Base-by-base conservation (phyloP, 2,888 invertebrate genomes). In the Tenthredo distinguenda region DNA sequence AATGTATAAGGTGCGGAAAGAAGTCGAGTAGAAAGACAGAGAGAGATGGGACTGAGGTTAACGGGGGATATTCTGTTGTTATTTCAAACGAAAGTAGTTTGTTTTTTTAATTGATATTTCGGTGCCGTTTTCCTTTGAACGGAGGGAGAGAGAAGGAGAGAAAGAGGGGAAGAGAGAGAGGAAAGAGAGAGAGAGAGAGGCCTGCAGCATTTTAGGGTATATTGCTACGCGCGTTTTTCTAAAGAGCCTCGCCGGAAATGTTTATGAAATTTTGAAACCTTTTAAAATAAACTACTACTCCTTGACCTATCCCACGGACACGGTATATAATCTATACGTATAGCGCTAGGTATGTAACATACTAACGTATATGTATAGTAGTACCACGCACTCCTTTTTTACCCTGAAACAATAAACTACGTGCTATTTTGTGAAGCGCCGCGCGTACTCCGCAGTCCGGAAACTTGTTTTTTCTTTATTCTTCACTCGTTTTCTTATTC, bases 331-430 rank as follows among this genome's bases (percentile, higher is more conserved):
- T n/a, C 50, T 50, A 77, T 55, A 77, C 55, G 26, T 31, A 55
- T 26, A 76, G 10, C 34, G 18, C 6, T 31, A 77, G 26, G 50
- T n/a, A 31, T 77, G 68, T 34, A 18, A 7, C n/a, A 50, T 58
- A 40, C 62, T 26, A 50, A 15, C 47, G 26, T 40, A 81, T n/a
- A 55, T 3, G 55, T 55, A 55, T 55, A n/a, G n/a, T 55, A 7
- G 7, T n/a, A 55, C n/a, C 81, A 62, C 58, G n/a, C 15, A 40
- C 18, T 26, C 21, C 9, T 88, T 89, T 88, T 88, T 83, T 85
- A 84, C 85, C 87, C 88, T 90, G 89, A 90, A 92, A 91, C 91
- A 91, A 91, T 92, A 92, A 91, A 92, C 91, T 85, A 43, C 12
- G 62, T 62, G 65, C 65, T 65, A 65, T 65, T 79, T 65, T 43